Conservation (phyloP, 2,113 vertebrate species). For the Passer domesticus region DNA sequence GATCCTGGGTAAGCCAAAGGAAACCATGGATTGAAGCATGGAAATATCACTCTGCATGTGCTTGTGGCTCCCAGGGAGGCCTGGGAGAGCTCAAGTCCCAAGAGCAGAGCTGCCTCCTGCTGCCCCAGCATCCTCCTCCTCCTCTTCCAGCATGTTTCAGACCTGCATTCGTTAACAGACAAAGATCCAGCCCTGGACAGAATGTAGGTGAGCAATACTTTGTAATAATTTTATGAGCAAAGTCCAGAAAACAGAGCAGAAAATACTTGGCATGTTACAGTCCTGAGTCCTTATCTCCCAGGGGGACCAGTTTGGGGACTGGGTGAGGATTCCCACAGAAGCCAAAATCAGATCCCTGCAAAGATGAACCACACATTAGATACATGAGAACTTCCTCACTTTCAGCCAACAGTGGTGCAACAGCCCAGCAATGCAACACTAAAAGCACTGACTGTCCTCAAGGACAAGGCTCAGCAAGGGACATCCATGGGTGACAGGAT, state of each 20-base stretch:
- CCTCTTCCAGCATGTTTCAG: background rate
- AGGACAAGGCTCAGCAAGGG: background rate
- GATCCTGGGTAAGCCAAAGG: background rate
- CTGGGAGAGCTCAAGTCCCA: background rate
- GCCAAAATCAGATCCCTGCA: background rate
- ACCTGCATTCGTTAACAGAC: fast-evolving
- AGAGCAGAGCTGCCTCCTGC: background rate
- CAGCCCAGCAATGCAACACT: background rate
- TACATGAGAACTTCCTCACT: background rate
- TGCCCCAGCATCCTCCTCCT: background rate
- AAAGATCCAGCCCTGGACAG: background rate
- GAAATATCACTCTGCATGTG: background rate
- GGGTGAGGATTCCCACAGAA: background rate
- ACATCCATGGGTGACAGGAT: fast-evolving
- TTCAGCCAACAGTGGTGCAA: background rate
- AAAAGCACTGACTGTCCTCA: background rate
- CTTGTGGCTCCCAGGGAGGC: background rate
- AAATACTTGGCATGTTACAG: background rate
- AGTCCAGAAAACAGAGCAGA: background rate
- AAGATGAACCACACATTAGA: background rate
- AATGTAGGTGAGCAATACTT: fast-evolving
- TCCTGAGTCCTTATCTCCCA: fast-evolving
- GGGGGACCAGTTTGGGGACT: background rate
- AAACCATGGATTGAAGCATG: fast-evolving
- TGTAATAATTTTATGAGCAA: background rate